Evolutionary conservation across 2,113 vertebrate species (phyloP).

Genomic region (Myanophis thanlyinensis): DNA sequence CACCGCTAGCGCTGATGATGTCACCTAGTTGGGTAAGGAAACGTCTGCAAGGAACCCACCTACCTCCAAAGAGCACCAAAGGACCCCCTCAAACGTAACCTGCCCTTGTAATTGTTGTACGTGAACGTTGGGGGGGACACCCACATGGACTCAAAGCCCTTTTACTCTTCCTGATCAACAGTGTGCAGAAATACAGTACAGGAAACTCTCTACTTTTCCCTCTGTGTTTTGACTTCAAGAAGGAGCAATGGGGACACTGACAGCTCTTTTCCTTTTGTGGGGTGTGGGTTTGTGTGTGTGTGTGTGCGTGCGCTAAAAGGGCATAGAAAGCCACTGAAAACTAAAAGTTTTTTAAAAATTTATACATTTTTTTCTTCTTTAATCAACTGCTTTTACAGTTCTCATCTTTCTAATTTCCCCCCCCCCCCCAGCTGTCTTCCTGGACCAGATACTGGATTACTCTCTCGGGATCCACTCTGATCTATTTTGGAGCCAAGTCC

Average conservation of each 20-base stretch:
- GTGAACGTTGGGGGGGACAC: not conserved
- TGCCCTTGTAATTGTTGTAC: not conserved
- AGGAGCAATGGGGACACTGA: not conserved
- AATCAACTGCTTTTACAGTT: no score
- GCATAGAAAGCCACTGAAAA: no score
- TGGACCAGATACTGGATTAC: constrained; percentile 91
- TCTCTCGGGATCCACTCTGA: constrained; percentile 86
- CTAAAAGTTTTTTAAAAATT: no score
- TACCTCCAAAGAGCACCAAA: no score
- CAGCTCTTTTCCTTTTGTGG: not conserved
- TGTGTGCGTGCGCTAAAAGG: no score
- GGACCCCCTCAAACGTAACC: no score
- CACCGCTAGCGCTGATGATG: no score
- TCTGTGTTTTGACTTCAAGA: not conserved
- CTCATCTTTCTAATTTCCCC: constrained; percentile 18
- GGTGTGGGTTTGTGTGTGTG: no score
- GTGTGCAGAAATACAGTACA: not conserved
- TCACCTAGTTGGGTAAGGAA: no score
- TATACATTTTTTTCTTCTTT: no score
- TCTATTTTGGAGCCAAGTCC: constrained; percentile 89
- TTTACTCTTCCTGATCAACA: not conserved
- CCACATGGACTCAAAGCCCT: not conserved
- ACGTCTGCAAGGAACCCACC: no score
- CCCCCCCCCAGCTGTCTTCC: constrained; percentile 79
- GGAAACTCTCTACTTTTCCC: not conserved